A percentile compares a stretch with the other conserved stretches of the same genome.
Conservation (phyloP, 2,113 vertebrate species). For the Stomatorhinus ivindoensis region DNA sequence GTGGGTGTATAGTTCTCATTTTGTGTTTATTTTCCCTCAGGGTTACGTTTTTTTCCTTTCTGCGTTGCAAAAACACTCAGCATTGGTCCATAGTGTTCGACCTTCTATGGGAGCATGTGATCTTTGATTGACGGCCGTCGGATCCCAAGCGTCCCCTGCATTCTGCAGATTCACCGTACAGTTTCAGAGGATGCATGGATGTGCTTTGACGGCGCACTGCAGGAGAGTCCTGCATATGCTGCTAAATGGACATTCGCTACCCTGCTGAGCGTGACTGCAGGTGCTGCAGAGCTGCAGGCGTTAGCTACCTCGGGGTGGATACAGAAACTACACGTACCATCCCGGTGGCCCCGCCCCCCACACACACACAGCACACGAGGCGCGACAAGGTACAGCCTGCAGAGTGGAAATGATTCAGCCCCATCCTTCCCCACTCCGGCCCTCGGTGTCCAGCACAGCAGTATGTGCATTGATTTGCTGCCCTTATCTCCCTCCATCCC, state of each 20-base stretch:
- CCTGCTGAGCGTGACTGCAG: neutral
- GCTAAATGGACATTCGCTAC: neutral
- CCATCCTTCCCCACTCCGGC: neutral
- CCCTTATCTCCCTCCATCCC: slow-evolving; percentile 2
- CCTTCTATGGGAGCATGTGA: neutral
- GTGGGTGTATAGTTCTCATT: neutral
- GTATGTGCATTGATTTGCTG: neutral
- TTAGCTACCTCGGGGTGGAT: neutral
- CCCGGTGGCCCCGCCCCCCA: neutral
- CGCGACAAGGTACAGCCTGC: neutral
- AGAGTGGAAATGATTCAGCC: neutral
- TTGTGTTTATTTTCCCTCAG: neutral
- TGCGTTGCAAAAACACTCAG: neutral
- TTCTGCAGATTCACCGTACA: neutral
- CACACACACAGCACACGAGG: neutral
- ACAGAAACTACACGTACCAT: neutral
- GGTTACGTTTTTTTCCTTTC: neutral
- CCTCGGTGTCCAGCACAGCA: neutral
- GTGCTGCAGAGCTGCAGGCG: neutral
- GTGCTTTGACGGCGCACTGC: neutral
- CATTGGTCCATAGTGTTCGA: neutral
- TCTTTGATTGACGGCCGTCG: neutral
- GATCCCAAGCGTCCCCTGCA: neutral
- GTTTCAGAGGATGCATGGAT: neutral
- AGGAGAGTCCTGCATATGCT: neutral